Base-by-base conservation (phyloP, 2,113 vertebrate species). In the Amia ocellicauda region DNA sequence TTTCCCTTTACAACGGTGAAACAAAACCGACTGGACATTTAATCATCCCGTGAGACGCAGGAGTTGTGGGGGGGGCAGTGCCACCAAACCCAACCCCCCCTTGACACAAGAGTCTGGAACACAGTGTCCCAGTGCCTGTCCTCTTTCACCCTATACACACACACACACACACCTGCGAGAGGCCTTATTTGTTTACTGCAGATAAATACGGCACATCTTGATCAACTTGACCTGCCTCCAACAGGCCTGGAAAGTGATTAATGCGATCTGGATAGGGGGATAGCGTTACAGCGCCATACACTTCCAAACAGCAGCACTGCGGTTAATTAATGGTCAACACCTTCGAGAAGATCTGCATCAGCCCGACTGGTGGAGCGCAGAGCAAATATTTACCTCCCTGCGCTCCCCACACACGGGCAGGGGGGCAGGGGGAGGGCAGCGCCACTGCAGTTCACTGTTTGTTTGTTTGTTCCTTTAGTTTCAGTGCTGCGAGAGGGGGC, bases 291-390 rank as follows among this genome's bases (percentile, higher is more conserved):
- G 80, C 76, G 74, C 82, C 86, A 84, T 77, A 92, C 77, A 89
- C 85, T 85, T 71, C 66, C 85, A 85, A 81, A 88, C 82, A 82
- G 86, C 78, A 41, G 69, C 62, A 62, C 76, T 81, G 80, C 57
- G n/a, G 89, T 93, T 96, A 95, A 95, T 95, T 97, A 94, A 96
- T 89, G 85, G 75, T 84, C 72, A 88, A 83, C 72, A 66, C 89
- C 87, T 85, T 63, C 42, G 27, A 67, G 65, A 22, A 58, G 19
- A 22, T n/a, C n/a, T n/a, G n/a, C n/a, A n/a, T n/a, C n/a, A n/a
- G n/a, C n/a, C n/a, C n/a, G 19, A 49, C 60, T 63, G 60, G 68
- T 58, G 55, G 64, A 69, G 66, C 67, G 29, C 40, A 28, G 62
- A 47, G 14, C 36, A 36, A 43, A 57, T 40, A 52, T 68, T 70